Conservation (phyloP, 2,888 invertebrate species). For the Piscicola geometra region DNA sequence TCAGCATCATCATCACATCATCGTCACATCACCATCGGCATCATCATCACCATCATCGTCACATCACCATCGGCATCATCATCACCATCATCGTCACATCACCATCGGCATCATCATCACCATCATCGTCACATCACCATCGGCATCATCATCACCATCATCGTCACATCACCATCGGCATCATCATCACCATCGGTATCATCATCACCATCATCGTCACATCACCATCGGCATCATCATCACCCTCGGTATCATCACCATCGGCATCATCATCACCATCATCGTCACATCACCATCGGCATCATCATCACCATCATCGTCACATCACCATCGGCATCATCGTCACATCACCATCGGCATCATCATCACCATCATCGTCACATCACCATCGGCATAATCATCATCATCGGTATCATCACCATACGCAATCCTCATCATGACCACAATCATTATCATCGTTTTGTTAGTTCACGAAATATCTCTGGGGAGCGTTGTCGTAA, state of each 20-base stretch:
- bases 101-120: neutral
- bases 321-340: neutral
- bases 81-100: neutral
- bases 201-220: constrained; percentile 15
- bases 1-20: no score
- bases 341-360: neutral
- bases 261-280: neutral
- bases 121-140: neutral
- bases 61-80: neutral
- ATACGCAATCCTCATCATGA: neutral
- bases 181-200: neutral
- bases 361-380: neutral
- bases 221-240: constrained; percentile 7
- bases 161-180: neutral
- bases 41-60: no score
- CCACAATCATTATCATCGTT: constrained; percentile 21
- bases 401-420: neutral
- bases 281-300: constrained; percentile 3
- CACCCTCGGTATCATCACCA: neutral
- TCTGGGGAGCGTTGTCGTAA: no score
- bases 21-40: no score
- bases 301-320: neutral
- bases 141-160: neutral
- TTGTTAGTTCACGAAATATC: no score
- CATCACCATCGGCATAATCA: neutral